Evolutionary conservation across 2,888 invertebrate species (phyloP).

Genomic region (Tinea semifulvella): DNA sequence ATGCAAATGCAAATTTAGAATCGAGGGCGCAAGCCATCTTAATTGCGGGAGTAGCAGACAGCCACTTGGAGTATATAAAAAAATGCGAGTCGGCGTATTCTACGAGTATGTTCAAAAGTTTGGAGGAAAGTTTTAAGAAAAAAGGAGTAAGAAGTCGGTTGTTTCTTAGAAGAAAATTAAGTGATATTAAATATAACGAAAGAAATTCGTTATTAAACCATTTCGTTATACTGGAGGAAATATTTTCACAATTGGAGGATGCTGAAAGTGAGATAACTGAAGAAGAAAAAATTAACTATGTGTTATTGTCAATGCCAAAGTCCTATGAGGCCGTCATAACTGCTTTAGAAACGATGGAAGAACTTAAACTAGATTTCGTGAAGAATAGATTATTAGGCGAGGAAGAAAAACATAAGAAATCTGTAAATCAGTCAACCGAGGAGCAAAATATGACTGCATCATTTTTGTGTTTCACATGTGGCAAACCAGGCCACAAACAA

Average conservation of each 20-base stretch:
- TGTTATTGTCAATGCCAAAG: conserved; percentile 5
- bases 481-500: conserved; percentile 12
- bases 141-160: background rate
- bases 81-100: background rate
- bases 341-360: background rate
- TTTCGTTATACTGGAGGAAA: background rate
- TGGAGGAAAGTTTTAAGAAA: conserved; percentile 5
- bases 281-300: conserved; percentile 4
- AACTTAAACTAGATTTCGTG: conserved; percentile 7
- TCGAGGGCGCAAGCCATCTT: background rate
- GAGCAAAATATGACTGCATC: background rate
- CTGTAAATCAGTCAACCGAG: background rate
- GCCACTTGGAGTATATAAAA: conserved; percentile 1
- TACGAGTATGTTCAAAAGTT: background rate
- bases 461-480: background rate
- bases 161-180: background rate
- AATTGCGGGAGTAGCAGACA: background rate
- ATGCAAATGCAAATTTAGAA: background rate
- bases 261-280: background rate
- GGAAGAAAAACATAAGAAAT: conserved; percentile 15
- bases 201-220: background rate
- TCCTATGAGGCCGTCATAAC: background rate
- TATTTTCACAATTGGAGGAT: background rate
- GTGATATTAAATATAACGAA: background rate
- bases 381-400: conserved; percentile 16